Percentiles rank a stretch among this genome's conserved stretches.
Evolutionary conservation across 2,888 invertebrate genomes (phyloP).

Genomic region (Rhimphoctona megacephalus): DNA sequence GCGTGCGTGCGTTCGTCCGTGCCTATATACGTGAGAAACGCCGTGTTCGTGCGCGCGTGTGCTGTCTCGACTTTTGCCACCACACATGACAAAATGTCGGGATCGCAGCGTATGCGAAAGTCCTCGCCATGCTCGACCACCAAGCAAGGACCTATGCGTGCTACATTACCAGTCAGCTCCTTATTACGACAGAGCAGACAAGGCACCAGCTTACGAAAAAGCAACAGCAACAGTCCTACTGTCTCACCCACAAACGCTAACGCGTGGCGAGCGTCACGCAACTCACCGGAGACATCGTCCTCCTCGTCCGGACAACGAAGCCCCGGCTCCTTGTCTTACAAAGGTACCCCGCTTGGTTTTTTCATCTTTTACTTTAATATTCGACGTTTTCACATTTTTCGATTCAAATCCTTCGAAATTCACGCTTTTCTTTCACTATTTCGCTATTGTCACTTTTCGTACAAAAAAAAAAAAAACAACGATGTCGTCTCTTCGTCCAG

Average conservation of each 20-base stretch:
- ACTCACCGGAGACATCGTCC: conserved; percentile 89
- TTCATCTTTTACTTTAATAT: background rate
- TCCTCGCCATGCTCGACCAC: conserved; percentile 88
- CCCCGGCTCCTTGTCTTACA: conserved; percentile 90
- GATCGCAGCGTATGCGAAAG: conserved; percentile 86
- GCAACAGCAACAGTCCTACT: conserved; percentile 89
- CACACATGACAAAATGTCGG: conserved; percentile 82
- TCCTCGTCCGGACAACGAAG: conserved; percentile 90
- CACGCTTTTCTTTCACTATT: background rate
- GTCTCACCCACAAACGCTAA: conserved; percentile 88
- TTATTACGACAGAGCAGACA: conserved; percentile 89
- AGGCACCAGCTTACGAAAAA: conserved; percentile 86
- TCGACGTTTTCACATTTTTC: background rate
- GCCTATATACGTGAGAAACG: conserved; percentile 39
- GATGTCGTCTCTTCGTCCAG: background rate
- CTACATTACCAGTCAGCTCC: conserved; percentile 91
- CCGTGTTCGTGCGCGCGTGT: conserved; percentile 69
- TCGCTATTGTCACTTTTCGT: conserved; percentile 16
- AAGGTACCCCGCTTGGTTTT: conserved; percentile 86
- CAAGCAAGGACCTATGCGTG: conserved; percentile 90
- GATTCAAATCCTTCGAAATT: too few relatives aligned
- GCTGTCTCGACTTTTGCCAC: conserved; percentile 66
- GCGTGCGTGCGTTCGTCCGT: conserved; percentile 41
- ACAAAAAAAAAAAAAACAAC: background rate
- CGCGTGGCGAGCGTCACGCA: conserved; percentile 88